phyloP scores from a whole-genome alignment of 2,797 vertebrate genomes.

The Enteromius unitaeniatus region DNA sequence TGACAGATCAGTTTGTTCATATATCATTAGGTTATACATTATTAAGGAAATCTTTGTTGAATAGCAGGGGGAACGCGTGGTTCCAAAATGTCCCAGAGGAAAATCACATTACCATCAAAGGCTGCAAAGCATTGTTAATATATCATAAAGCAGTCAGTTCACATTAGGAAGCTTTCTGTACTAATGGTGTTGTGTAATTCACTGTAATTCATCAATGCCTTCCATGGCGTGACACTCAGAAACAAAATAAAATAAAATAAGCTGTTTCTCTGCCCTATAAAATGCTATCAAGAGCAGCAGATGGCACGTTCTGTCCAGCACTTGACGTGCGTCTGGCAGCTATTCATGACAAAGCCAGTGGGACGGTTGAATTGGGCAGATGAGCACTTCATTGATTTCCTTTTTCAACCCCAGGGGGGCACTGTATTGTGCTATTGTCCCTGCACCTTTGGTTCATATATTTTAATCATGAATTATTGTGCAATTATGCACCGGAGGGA shows the following conservation, averaged over 20 bases:
- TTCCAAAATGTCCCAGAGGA: conserved; percentile 26
- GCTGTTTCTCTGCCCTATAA: conserved; percentile 29
- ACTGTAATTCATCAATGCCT: conserved; percentile 26
- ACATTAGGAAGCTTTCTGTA: not conserved
- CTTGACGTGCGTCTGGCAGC: conserved; percentile 45
- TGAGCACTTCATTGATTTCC: conserved; percentile 65
- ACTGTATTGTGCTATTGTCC: conserved; percentile 60
- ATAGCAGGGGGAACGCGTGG: not conserved
- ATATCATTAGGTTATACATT: not conserved
- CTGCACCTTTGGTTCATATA: conserved; percentile 51
- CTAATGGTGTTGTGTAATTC: not conserved
- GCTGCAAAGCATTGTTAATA: conserved; percentile 28
- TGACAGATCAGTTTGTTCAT: not conserved
- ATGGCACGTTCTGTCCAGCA: conserved; percentile 56
- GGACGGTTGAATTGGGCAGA: conserved; percentile 57
- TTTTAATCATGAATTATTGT: conserved; percentile 62
- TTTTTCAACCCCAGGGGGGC: conserved; percentile 43
- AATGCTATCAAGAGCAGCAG: conserved; percentile 56
- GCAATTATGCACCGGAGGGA: conserved; percentile 52
- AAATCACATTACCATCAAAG: conserved; percentile 14
- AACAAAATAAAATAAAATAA: conserved; percentile 11
- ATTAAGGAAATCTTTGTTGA: conserved; percentile 19
- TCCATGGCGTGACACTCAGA: not conserved
- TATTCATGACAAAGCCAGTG: conserved; percentile 49
- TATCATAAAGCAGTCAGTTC: not conserved